phyloP scores from a whole-genome alignment of 2,797 vertebrate species.

The Cottoperca gobio region DNA sequence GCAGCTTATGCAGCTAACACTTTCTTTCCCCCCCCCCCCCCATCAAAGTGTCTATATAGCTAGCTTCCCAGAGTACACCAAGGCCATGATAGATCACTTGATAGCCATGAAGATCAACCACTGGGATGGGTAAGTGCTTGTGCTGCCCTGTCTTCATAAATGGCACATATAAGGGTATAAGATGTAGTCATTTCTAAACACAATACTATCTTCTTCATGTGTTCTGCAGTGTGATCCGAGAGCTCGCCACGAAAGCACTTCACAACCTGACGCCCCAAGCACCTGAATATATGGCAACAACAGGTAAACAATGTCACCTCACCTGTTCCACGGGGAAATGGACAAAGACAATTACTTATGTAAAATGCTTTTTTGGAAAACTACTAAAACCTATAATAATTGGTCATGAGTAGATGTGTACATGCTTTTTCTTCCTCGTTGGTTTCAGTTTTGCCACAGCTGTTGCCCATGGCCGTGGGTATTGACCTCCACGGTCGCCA shows the following conservation, averaged over 20 bases:
- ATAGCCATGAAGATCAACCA: slow-evolving; percentile 92
- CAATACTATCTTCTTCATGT: not conserved
- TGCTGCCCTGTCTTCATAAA: not conserved
- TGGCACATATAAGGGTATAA: not conserved
- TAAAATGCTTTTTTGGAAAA: not conserved
- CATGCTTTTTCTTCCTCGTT: not conserved
- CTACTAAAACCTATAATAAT: slow-evolving; percentile 14
- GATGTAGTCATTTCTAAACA: not conserved
- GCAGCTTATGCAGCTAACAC: not conserved
- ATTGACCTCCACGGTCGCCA: slow-evolving; percentile 92
- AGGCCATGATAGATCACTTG: slow-evolving; percentile 93
- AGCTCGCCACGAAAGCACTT: slow-evolving; percentile 90
- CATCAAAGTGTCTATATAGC: slow-evolving; percentile 90
- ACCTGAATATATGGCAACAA: slow-evolving; percentile 88
- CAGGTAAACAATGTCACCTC: slow-evolving; percentile 84
- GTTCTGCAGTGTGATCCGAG: slow-evolving; percentile 88
- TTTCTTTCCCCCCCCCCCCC: too few species aligned
- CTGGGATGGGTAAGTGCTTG: slow-evolving; percentile 90
- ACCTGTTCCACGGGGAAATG: slow-evolving; percentile 48
- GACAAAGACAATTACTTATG: slow-evolving; percentile 1
- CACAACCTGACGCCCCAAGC: slow-evolving; percentile 90
- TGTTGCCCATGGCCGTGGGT: slow-evolving; percentile 88
- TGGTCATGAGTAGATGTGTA: not conserved
- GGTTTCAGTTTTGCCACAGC: slow-evolving; percentile 89
- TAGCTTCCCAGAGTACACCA: slow-evolving; percentile 94